phyloP scores from a whole-genome alignment of 2,888 invertebrate species.

The Drosophila picticornis region DNA sequence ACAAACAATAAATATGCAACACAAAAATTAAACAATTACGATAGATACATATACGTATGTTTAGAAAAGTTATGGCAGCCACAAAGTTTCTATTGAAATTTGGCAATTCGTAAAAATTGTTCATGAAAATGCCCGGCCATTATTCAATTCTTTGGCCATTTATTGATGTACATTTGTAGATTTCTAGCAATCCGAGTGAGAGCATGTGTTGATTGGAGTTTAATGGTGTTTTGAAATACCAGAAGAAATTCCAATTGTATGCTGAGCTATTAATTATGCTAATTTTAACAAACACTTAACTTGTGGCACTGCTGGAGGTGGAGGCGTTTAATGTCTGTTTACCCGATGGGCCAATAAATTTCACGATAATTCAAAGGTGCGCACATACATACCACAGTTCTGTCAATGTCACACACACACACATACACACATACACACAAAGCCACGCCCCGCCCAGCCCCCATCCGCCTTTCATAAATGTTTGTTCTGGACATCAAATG shows the following conservation, averaged over 20 bases:
- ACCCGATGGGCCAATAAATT: slow-evolving; percentile 46
- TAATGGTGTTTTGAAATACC: slow-evolving; percentile 17
- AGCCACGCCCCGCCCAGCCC: no score
- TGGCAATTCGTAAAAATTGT: slow-evolving; percentile 41
- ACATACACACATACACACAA: neutral
- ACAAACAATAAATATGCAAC: slow-evolving; percentile 40
- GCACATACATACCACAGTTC: slow-evolving; percentile 6
- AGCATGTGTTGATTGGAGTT: slow-evolving; percentile 27
- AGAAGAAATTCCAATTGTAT: slow-evolving; percentile 12
- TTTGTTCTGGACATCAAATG: slow-evolving; percentile 18
- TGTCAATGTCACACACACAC: slow-evolving; percentile 16
- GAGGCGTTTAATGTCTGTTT: slow-evolving; percentile 46
- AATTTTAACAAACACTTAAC: slow-evolving; percentile 35
- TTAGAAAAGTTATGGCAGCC: neutral
- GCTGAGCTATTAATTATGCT: slow-evolving; percentile 52
- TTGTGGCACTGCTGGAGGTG: neutral
- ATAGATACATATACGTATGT: neutral
- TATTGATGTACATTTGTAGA: slow-evolving; percentile 21
- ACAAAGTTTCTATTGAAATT: slow-evolving; percentile 10
- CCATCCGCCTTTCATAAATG: slow-evolving; percentile 6
- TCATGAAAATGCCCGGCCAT: slow-evolving; percentile 43
- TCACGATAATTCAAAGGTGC: slow-evolving; percentile 32
- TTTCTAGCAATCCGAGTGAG: neutral
- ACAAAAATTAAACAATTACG: slow-evolving; percentile 26
- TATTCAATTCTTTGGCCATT: slow-evolving; percentile 61